phyloP scores from a whole-genome alignment of 2,113 vertebrate species.

The Syngnathoides biaculeatus region DNA sequence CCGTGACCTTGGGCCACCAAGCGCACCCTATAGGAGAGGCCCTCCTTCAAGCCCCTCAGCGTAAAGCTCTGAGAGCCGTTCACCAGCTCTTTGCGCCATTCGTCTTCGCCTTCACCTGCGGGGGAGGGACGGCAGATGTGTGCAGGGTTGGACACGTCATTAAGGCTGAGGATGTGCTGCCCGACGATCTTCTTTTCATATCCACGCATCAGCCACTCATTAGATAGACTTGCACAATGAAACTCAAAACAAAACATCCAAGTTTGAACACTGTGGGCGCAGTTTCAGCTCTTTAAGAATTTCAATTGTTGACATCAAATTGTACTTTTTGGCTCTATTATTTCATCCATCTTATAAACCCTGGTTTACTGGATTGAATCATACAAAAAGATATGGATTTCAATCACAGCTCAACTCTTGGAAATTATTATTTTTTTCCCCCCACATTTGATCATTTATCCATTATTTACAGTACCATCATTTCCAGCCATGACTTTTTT shows the following conservation, averaged over 20 bases:
- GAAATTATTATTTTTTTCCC: too few species aligned
- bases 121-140: conserved; percentile 61
- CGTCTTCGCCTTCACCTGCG: conserved; percentile 82
- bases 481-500: too few species aligned
- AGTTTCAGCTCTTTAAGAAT: too few species aligned
- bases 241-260: not conserved
- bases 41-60: conserved; percentile 90
- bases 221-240: not conserved
- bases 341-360: too few species aligned
- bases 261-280: not conserved
- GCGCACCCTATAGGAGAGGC: conserved; percentile 88
- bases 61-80: conserved; percentile 88
- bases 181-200: not conserved
- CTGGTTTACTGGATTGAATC: too few species aligned
- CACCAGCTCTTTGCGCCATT: conserved; percentile 89
- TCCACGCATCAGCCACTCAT: not conserved
- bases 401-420: too few species aligned
- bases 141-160: conserved; percentile 30
- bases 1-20: conserved; percentile 84
- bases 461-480: too few species aligned
- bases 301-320: too few species aligned
- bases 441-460: too few species aligned
- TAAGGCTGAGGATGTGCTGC: conserved; percentile 16
- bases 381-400: too few species aligned
- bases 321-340: too few species aligned